Evolutionary conservation across 2,797 vertebrate species (phyloP).

Genomic region (Borostomias antarcticus): DNA sequence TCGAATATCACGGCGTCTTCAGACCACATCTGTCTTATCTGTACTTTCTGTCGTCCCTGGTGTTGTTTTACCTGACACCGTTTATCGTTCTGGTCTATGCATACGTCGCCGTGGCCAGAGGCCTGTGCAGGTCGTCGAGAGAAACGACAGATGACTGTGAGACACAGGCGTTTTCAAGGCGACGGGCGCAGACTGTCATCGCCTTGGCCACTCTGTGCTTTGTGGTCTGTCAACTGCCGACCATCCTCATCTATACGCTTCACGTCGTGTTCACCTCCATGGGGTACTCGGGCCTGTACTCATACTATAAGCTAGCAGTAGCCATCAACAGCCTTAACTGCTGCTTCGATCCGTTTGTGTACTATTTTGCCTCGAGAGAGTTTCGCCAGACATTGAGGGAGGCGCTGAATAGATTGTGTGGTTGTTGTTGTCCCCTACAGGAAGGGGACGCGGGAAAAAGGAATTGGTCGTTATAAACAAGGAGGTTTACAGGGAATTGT

Average conservation of each 20-base stretch:
- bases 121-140: slow-evolving; percentile 32
- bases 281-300: slow-evolving; percentile 34
- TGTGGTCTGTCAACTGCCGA: slow-evolving; percentile 48
- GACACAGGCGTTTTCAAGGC: slow-evolving; percentile 22
- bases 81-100: slow-evolving; percentile 45
- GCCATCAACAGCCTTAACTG: slow-evolving; percentile 46
- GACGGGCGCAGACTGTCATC: slow-evolving; percentile 34
- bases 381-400: slow-evolving; percentile 50
- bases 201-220: slow-evolving; percentile 45
- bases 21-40: not conserved
- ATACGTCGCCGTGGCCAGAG: slow-evolving; percentile 46
- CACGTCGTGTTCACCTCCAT: slow-evolving; percentile 20
- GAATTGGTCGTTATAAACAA: too few relatives aligned
- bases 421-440: slow-evolving; percentile 36
- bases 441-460: slow-evolving; percentile 22
- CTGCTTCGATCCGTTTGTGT: slow-evolving; percentile 62
- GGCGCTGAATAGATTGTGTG: not conserved
- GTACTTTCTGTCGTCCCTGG: slow-evolving; percentile 37
- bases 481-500: too few relatives aligned
- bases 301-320: slow-evolving; percentile 49
- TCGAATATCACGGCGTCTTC: too few relatives aligned
- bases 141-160: not conserved
- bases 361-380: slow-evolving; percentile 58
- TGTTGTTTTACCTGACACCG: slow-evolving; percentile 40
- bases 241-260: slow-evolving; percentile 36